phyloP scores from a whole-genome alignment of 2,113 vertebrate species.

The Murina feae region DNA sequence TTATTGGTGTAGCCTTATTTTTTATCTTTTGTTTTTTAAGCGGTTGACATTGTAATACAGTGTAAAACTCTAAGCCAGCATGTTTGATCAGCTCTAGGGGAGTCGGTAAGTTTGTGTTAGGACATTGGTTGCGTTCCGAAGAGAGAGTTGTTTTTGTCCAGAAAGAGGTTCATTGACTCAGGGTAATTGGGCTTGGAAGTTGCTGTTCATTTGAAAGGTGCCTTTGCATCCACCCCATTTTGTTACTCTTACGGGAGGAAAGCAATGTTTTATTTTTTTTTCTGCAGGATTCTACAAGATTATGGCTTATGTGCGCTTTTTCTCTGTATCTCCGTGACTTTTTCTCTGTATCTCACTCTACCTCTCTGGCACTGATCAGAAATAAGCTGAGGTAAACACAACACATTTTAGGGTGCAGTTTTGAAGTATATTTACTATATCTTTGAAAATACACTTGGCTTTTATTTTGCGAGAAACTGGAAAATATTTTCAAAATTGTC shows the following conservation, averaged over 20 bases:
- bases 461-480: slow-evolving; percentile 39
- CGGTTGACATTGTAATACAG: neutral
- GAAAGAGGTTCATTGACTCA: neutral
- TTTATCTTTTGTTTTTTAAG: neutral
- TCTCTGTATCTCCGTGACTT: neutral
- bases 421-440: slow-evolving; percentile 9
- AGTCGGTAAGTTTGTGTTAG: neutral
- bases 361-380: neutral
- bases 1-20: neutral
- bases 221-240: neutral
- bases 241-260: neutral
- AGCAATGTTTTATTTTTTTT: neutral
- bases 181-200: neutral
- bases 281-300: neutral
- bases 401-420: neutral
- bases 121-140: neutral
- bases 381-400: neutral
- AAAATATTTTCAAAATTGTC: neutral
- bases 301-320: neutral
- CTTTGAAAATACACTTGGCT: slow-evolving; percentile 13
- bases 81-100: neutral
- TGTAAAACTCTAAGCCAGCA: neutral
- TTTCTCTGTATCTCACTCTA: neutral
- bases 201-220: neutral
- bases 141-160: neutral